phyloP scores from a whole-genome alignment of 2,888 invertebrate genomes.

The Hartigia nigra region DNA sequence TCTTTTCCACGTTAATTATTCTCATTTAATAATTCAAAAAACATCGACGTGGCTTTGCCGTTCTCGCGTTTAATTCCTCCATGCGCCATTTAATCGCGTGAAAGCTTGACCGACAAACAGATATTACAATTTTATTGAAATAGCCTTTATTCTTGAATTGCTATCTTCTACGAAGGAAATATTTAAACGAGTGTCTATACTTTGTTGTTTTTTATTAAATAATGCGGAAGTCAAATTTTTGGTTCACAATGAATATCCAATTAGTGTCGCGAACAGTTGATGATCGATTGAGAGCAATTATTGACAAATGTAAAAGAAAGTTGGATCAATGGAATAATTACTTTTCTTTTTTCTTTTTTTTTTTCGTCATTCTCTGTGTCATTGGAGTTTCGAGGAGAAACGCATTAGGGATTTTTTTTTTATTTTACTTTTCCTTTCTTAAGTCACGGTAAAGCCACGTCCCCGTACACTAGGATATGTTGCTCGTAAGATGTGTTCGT shows the following conservation, averaged over 20 bases:
- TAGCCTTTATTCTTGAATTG: background rate
- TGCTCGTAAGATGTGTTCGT: slow-evolving; percentile 60
- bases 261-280: background rate
- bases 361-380: background rate
- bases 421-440: background rate
- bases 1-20: background rate
- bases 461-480: slow-evolving; percentile 63
- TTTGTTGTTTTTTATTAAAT: slow-evolving; percentile 20
- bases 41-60: slow-evolving; percentile 10
- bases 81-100: background rate
- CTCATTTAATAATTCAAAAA: slow-evolving; percentile 4
- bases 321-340: too few species aligned
- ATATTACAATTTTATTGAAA: background rate
- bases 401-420: background rate
- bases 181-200: slow-evolving; percentile 25
- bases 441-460: slow-evolving; percentile 37
- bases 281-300: too few species aligned
- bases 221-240: slow-evolving; percentile 20
- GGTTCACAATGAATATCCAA: background rate
- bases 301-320: too few species aligned
- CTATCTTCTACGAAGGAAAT: background rate
- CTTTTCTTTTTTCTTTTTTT: too few species aligned
- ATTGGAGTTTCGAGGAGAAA: background rate
- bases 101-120: background rate
- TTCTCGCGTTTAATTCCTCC: background rate